Conservation (phyloP, 1,140 invertebrate species). For the Sitodiplosis mosellana region DNA sequence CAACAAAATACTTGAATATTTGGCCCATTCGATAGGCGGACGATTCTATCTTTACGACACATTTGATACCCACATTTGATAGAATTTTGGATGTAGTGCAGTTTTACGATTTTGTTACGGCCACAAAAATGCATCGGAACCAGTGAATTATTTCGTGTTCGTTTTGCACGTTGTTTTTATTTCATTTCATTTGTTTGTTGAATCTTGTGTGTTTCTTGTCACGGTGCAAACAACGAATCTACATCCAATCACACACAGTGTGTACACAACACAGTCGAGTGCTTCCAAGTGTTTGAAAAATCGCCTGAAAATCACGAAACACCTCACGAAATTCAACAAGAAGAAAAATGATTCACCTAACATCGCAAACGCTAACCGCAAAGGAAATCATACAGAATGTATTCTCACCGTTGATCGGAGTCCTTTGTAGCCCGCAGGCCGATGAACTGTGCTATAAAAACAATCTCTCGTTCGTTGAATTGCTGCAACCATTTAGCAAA, state of each 20-base stretch:
- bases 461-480: slow-evolving; percentile 74
- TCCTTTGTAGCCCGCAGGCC: slow-evolving; percentile 60
- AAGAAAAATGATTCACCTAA: slow-evolving; percentile 21
- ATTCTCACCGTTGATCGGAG: slow-evolving; percentile 76
- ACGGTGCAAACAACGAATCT: not conserved
- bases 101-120: no score
- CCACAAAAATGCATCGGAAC: no score
- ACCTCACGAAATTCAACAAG: not conserved
- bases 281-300: not conserved
- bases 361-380: slow-evolving; percentile 30
- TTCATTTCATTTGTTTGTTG: not conserved
- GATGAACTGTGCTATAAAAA: slow-evolving; percentile 75
- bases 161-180: not conserved
- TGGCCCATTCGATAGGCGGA: not conserved
- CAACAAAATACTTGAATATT: no score
- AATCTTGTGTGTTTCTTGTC: not conserved
- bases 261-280: not conserved
- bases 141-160: no score
- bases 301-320: not conserved
- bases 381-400: slow-evolving; percentile 76
- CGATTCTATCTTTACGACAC: no score
- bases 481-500: slow-evolving; percentile 77
- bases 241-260: not conserved
- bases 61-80: no score
- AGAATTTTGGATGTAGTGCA: no score